Evolutionary conservation across 2,113 vertebrate genomes (phyloP), one percentile per base, ranked within the genome.

Genomic region (Odontesthes bonariensis): DNA sequence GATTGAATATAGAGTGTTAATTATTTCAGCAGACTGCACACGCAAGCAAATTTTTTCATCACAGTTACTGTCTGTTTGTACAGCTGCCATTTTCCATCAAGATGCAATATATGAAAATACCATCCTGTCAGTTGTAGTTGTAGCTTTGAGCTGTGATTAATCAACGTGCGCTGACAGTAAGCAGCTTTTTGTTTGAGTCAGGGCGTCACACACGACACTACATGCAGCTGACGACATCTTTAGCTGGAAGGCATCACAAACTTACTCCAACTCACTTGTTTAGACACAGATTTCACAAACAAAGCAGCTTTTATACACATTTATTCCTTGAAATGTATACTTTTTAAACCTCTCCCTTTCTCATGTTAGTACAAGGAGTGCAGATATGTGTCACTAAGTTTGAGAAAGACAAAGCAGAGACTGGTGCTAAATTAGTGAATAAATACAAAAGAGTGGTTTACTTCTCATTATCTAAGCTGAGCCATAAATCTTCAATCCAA

Each of bases 11-110:
- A 31, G 5, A 69, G 42, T 2, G 0, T 74, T 70, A 60, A 77
- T 73, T 75, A 77, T 53, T 60, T 76, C 47, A 64, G 64, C 16
- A 49, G 42, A 23, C 27, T 54, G 63, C 27, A 58, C 42, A 65
- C 32, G 35, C 47, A 44, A 42, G 49, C 17, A 32, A 35, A 35
- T 6, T 2, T 27, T n/a, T 44, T n/a, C 62, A 55, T 53, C 22
- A 4, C 55, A 19, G 60, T 62, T 52, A 22, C 44, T 42, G 12
- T 47, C 40, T 73, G 56, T 70, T 62, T 40, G 51, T 22, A 56
- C 59, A 66, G 16, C 49, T 12, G 51, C 22, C 14, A 17, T 58
- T 23, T 49, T 3, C 19, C 52, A 59, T 70, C 22, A 47, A 40
- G 65, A 68, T 38, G 44, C 35, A 68, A 13, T 14, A 20, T 33